phyloP scores from a whole-genome alignment of 2,113 vertebrate genomes.

The Rhinolophus ferrumequinum region DNA sequence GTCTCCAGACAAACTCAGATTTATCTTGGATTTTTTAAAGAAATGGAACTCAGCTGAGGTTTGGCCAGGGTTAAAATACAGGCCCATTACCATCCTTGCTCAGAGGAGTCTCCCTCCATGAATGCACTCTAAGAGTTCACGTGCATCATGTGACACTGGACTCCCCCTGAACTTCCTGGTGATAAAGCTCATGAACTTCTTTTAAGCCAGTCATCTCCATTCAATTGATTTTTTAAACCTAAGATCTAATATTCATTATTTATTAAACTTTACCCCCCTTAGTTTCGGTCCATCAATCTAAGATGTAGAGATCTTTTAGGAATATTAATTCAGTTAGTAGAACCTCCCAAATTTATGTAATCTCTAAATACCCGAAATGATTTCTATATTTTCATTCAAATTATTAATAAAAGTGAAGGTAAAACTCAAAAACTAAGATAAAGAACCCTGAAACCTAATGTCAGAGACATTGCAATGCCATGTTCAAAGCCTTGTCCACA shows the following conservation, averaged over 20 bases:
- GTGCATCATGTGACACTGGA: background rate
- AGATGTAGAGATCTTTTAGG: background rate
- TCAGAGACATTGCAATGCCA: background rate
- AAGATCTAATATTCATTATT: background rate
- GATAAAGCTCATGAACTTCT: constrained; percentile 23
- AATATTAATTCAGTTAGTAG: background rate
- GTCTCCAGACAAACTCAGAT: background rate
- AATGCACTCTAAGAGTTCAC: background rate
- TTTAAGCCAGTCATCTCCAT: background rate
- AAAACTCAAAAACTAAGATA: background rate
- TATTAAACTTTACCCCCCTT: background rate
- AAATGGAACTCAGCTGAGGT: background rate
- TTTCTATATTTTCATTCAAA: background rate
- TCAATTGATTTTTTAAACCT: background rate
- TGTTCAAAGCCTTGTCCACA: background rate
- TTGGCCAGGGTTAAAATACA: background rate
- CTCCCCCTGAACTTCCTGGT: background rate
- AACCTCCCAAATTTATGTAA: background rate
- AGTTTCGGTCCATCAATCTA: background rate
- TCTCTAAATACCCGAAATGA: background rate
- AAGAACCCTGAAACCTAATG: background rate
- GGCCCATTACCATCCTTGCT: background rate
- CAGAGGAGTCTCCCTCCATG: background rate
- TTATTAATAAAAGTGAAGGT: background rate
- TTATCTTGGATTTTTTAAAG: background rate